These are phyloP conservation scores for Tipula vernalis DNA, from an alignment of 2,888 invertebrate genomes.

Conservation along the genomic window DNA sequence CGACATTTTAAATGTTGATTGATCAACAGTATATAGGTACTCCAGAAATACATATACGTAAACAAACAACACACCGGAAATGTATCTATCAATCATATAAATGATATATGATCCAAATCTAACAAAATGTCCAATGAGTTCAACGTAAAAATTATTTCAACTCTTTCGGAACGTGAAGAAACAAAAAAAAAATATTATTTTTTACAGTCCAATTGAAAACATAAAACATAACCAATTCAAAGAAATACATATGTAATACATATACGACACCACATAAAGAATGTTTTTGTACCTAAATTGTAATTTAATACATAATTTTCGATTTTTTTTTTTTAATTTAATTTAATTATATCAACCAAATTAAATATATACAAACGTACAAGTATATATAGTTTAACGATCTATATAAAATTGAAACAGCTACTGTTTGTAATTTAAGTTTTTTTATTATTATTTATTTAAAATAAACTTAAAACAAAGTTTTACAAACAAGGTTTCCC, in stretches of 20 bases:
- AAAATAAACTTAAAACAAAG: neutral
- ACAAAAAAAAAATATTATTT: neutral
- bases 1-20: neutral
- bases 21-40: neutral
- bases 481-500: neutral
- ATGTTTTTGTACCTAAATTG: neutral
- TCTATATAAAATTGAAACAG: neutral
- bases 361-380: neutral
- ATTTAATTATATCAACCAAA: neutral
- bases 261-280: neutral
- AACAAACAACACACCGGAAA: neutral
- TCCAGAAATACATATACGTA: no score
- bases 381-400: neutral
- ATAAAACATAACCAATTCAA: neutral
- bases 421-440: neutral
- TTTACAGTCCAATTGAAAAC: neutral
- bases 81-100: neutral
- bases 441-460: neutral
- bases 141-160: neutral
- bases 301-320: neutral
- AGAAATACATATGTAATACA: neutral
- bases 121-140: neutral
- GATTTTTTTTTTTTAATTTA: neutral
- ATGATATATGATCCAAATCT: neutral
- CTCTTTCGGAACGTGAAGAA: neutral